A percentile compares a stretch with the other conserved stretches of the same genome.
These are phyloP conservation scores for Porites evermanni DNA, from an alignment of 92 coral and sea anemone genomes.

Conservation along the genomic window DNA sequence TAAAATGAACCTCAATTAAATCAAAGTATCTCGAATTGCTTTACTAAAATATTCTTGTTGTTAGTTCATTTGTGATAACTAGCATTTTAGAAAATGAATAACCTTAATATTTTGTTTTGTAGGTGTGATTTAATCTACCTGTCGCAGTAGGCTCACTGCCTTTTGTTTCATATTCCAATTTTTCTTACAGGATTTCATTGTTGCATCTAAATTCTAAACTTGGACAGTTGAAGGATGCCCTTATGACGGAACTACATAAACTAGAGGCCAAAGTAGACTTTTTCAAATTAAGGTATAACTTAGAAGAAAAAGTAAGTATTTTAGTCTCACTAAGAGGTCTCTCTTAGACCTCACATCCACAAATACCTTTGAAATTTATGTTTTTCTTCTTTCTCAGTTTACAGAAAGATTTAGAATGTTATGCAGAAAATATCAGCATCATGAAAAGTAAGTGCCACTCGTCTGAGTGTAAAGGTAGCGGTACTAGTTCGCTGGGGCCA, in stretches of 20 bases:
- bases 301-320: too few species aligned
- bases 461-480: not conserved
- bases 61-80: too few species aligned
- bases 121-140: not conserved
- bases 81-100: too few species aligned
- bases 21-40: too few species aligned
- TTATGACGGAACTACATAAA: constrained; percentile 13
- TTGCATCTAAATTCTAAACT: constrained; percentile 51
- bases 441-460: constrained; percentile 33
- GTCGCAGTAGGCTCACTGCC: too few species aligned
- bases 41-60: too few species aligned
- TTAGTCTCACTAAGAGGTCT: too few species aligned
- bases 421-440: constrained; percentile 37
- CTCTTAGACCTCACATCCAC: too few species aligned
- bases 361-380: not conserved
- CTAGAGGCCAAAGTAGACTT: constrained; percentile 27
- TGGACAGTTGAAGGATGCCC: constrained; percentile 43
- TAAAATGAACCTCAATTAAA: too few species aligned
- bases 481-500: not conserved
- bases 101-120: not conserved
- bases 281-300: constrained; percentile 39
- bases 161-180: not conserved
- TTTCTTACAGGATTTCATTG: constrained; percentile 53
- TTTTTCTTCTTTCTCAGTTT: constrained; percentile 38
- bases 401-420: constrained; percentile 54